Base-by-base conservation (phyloP, 2,888 invertebrate species). In the Tromatobia lineatoria region DNA sequence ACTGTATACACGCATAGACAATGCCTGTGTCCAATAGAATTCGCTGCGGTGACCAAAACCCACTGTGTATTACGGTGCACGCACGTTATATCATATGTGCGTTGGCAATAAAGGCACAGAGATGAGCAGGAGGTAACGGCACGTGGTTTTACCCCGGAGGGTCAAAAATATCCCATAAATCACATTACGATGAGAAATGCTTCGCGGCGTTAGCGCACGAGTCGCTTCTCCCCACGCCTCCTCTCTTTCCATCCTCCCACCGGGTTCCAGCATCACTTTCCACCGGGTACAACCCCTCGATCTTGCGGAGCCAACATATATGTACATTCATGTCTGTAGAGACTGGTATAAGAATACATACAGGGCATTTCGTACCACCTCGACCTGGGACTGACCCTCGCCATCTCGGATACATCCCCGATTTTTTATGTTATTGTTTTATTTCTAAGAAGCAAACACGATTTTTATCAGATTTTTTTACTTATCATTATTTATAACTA, bases 131-230 rank as follows among this genome's bases (percentile, higher is more conserved):
- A 86, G 54, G 83, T 54, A 57, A 66, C 80, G 80, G 84, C 85
- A 82, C 88, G 87, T 75, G 81, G 85, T 86, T 88, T 90, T 88
- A 89, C 89, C 87, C 89, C 83, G 83, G 90, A 89, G 89, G 89
- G 90, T 90, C 90, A 91, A 92, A 92, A 93, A 91, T 90, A 90
- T 87, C 89, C 88, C 90, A 91, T 92, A 93, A 92, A 92, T 93
- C 91, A 91, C 90, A 90, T 91, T 91, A 91, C 89, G 90, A 91
- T 90, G 91, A 91, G 89, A 91, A 93, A 92, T 90, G 89, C 87
- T 87, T 86, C 66, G 84, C 84, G 88, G 88, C 89, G 87, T 64
- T 88, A 85, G 69, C 88, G 87, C 87, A 81, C 86, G 83, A 88
- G 88, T 84, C 86, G 75, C 85, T 76, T 85, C 83, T 75, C 74